Conservation (phyloP, 1,140 invertebrate genomes). For the Ephestia elutella region DNA sequence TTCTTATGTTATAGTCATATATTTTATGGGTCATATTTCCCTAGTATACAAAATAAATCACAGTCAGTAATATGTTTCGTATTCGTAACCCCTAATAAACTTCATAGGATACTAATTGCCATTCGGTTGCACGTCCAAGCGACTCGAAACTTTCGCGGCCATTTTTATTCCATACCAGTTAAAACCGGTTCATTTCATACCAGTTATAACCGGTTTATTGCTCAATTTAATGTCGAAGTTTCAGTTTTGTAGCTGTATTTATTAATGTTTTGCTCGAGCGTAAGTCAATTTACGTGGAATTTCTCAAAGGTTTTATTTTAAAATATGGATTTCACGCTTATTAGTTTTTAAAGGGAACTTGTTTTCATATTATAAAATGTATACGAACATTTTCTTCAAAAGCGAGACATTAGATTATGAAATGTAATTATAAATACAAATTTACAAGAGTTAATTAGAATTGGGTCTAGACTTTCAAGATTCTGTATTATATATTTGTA, state of each 20-base stretch:
- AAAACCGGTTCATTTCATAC: not conserved
- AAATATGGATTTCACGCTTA: not conserved
- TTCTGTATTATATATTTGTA: no score
- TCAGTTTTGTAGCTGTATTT: not conserved
- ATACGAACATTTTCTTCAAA: no score
- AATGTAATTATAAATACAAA: no score
- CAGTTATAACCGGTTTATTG: not conserved
- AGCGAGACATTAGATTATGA: no score
- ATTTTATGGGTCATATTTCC: no score
- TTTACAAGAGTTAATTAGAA: no score
- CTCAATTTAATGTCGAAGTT: not conserved
- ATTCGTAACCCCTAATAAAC: not conserved
- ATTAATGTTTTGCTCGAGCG: not conserved
- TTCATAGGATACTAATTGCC: not conserved
- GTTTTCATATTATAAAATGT: no score
- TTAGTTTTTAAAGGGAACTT: no score
- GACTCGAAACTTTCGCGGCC: slow-evolving; percentile 2
- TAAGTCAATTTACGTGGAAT: not conserved
- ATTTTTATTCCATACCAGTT: slow-evolving; percentile 3
- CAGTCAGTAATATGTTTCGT: not conserved
- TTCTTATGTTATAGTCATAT: no score
- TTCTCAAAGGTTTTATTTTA: not conserved
- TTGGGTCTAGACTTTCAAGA: no score
- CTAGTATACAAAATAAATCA: not conserved
- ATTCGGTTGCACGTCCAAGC: not conserved